These are phyloP conservation scores for Shargacucullia verbasci DNA, from an alignment of 2,888 invertebrate species.

Conservation along the genomic window DNA sequence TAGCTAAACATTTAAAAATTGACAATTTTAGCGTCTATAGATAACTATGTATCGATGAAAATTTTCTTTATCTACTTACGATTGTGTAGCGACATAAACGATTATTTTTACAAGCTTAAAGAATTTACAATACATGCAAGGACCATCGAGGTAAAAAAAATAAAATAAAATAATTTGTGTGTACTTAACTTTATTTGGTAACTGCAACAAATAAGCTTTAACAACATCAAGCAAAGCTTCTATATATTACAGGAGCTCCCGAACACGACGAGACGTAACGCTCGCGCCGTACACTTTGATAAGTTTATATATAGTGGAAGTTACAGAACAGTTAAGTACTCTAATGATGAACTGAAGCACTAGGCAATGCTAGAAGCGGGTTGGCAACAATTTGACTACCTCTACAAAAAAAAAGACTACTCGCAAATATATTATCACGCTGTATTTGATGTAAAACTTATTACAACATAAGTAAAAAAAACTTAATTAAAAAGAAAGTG, in stretches of 20 bases:
- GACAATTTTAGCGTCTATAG: constrained; percentile 78
- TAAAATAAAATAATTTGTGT: constrained; percentile 68
- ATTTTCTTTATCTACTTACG: constrained; percentile 34
- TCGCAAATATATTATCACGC: constrained; percentile 80
- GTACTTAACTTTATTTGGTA: constrained; percentile 86
- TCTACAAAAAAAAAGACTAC: constrained; percentile 72
- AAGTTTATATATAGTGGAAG: constrained; percentile 38
- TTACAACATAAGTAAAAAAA: constrained; percentile 81
- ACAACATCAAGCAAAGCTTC: constrained; percentile 71
- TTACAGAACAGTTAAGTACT: constrained; percentile 52
- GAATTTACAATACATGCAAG: constrained; percentile 42
- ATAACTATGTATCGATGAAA: constrained; percentile 44
- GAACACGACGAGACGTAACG: constrained; percentile 14
- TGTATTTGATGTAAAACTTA: constrained; percentile 84
- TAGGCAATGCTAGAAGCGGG: constrained; percentile 82
- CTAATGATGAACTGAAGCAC: constrained; percentile 68
- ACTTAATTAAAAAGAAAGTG: constrained; percentile 74
- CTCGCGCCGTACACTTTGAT: constrained; percentile 8
- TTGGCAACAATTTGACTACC: constrained; percentile 67
- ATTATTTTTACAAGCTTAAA: constrained; percentile 22
- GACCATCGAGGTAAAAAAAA: constrained; percentile 63
- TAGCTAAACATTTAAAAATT: constrained; percentile 87
- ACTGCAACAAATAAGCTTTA: constrained; percentile 81
- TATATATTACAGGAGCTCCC: constrained; percentile 61
- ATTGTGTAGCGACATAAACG: constrained; percentile 22